Conservation (phyloP, 2,888 invertebrate species). For the Aricia artaxerxes region DNA sequence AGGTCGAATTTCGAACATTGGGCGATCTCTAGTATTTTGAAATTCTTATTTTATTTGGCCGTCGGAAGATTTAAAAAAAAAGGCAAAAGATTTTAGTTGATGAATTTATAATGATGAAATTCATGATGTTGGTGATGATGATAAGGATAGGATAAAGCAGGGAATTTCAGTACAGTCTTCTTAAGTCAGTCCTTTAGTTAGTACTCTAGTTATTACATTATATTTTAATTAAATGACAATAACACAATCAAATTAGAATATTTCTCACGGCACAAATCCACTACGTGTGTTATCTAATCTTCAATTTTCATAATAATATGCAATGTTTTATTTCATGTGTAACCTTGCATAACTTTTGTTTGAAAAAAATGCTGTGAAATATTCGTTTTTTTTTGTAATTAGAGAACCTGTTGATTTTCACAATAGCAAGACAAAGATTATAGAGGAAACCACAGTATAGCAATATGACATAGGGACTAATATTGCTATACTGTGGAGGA, state of each 20-base stretch:
- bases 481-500: too few relatives aligned
- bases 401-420: neutral
- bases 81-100: too few relatives aligned
- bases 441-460: too few relatives aligned
- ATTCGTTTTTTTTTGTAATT: neutral
- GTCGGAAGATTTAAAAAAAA: too few relatives aligned
- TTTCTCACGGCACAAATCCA: neutral
- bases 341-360: neutral
- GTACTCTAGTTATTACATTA: neutral
- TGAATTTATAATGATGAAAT: too few relatives aligned
- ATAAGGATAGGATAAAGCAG: too few relatives aligned
- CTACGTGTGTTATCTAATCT: slow-evolving; percentile 5
- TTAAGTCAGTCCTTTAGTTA: neutral
- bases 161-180: neutral
- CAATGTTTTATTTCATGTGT: neutral
- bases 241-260: neutral
- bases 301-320: neutral
- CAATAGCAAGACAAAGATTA: neutral
- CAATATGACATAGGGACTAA: too few relatives aligned
- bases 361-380: neutral
- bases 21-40: too few relatives aligned
- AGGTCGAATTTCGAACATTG: too few relatives aligned
- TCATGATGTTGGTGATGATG: too few relatives aligned
- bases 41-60: too few relatives aligned
- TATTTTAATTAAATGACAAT: neutral